A percentile compares a stretch with the other conserved stretches of the same genome.
Evolutionary conservation across 2,888 invertebrate species (phyloP).

Genomic region (Elegia similella): DNA sequence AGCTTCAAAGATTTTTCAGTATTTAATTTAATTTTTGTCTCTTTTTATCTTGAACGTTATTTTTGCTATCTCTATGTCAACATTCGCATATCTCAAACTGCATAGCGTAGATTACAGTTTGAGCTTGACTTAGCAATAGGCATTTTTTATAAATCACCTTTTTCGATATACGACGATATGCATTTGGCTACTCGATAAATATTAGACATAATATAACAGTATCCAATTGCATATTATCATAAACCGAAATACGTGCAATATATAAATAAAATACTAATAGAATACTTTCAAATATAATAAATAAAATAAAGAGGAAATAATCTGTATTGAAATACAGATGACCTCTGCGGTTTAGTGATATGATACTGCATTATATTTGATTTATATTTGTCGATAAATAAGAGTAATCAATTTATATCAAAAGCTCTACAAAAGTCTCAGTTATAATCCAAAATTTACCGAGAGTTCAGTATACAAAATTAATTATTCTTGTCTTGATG

Average conservation of each 20-base stretch:
- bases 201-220: not conserved
- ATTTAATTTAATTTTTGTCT: not conserved
- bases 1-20: conserved; percentile 1
- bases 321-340: not conserved
- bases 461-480: too few relatives aligned
- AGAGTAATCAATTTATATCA: too few relatives aligned
- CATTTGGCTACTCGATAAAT: too few relatives aligned
- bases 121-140: not conserved
- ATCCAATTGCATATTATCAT: too few relatives aligned
- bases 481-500: too few relatives aligned
- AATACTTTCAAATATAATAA: not conserved
- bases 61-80: conserved; percentile 17
- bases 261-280: not conserved
- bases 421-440: too few relatives aligned
- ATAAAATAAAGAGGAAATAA: not conserved
- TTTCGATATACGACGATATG: too few relatives aligned
- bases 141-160: not conserved
- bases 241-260: too few relatives aligned
- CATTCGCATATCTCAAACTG: conserved; percentile 10
- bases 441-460: too few relatives aligned
- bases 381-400: not conserved
- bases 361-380: not conserved
- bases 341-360: not conserved
- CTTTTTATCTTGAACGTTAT: conserved; percentile 11
- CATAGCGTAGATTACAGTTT: conserved; percentile 5